Evolutionary conservation across 2,797 vertebrate genomes (phyloP).

Genomic region (Falco concolor): DNA sequence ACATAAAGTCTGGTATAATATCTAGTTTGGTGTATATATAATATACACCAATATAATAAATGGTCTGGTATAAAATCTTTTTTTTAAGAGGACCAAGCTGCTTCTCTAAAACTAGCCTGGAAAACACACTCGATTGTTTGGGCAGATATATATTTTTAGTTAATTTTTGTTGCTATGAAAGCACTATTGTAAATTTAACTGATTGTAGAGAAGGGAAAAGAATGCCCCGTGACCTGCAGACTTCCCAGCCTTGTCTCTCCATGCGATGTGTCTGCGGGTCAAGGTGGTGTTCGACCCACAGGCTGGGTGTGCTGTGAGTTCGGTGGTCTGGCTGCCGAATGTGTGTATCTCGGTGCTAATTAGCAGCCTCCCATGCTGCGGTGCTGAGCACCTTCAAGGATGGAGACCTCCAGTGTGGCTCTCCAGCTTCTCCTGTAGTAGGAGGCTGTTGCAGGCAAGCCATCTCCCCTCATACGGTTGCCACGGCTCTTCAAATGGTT

Average conservation of each 20-base stretch:
- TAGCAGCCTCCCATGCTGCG: neutral
- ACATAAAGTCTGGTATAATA: neutral
- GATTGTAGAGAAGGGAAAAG: neutral
- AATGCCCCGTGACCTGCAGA: no score
- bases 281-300: rapidly evolving
- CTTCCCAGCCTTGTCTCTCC: neutral
- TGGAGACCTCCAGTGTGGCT: rapidly evolving
- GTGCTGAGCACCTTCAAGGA: neutral
- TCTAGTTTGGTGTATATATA: no score
- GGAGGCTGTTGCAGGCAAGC: rapidly evolving
- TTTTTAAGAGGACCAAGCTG: neutral
- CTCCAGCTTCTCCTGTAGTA: neutral
- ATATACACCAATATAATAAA: no score
- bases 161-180: no score
- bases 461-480: rapidly evolving
- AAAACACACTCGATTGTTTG: rapidly evolving
- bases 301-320: neutral
- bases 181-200: no score
- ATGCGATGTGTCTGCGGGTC: rapidly evolving
- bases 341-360: rapidly evolving
- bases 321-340: no score
- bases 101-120: neutral
- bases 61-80: no score
- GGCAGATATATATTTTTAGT: rapidly evolving
- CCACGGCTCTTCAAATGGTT: rapidly evolving